A percentile compares a stretch with the other conserved stretches of the same genome.
These are phyloP conservation scores for Aspidapion aeneum DNA, from an alignment of 2,888 invertebrate species.

Conservation along the genomic window DNA sequence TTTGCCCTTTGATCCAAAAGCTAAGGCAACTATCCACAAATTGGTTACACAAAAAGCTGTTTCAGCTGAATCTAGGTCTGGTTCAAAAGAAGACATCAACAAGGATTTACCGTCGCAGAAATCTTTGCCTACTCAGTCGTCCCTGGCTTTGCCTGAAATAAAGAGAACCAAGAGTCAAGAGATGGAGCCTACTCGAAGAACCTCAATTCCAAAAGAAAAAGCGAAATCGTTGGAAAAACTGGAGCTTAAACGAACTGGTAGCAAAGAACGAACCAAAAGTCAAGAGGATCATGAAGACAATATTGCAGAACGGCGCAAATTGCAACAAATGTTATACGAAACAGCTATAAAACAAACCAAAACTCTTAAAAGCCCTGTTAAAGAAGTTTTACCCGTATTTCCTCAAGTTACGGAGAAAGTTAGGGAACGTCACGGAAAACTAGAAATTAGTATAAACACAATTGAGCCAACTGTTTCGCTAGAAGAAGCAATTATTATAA, in stretches of 20 bases:
- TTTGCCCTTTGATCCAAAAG: neutral
- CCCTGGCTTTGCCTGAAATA: constrained; percentile 44
- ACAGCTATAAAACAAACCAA: constrained; percentile 73
- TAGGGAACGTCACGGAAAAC: constrained; percentile 67
- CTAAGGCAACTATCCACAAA: constrained; percentile 14
- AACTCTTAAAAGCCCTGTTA: constrained; percentile 69
- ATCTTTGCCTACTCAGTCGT: constrained; percentile 35
- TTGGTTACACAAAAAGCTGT: constrained; percentile 28
- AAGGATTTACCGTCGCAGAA: constrained; percentile 48
- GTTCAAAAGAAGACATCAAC: constrained; percentile 22
- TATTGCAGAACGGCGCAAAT: constrained; percentile 67
- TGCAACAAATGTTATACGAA: constrained; percentile 72
- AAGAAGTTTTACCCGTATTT: constrained; percentile 66
- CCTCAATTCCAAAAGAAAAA: constrained; percentile 54
- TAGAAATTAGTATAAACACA: constrained; percentile 70
- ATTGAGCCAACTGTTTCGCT: constrained; percentile 45
- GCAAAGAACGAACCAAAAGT: constrained; percentile 66
- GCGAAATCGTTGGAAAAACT: constrained; percentile 66
- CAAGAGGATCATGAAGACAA: constrained; percentile 69
- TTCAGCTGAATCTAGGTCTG: constrained; percentile 23
- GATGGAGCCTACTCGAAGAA: constrained; percentile 52
- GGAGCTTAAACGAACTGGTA: constrained; percentile 54
- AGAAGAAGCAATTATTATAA: constrained; percentile 72
- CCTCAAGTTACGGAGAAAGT: constrained; percentile 73
- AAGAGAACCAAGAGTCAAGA: constrained; percentile 61